A percentile compares a stretch with the other conserved stretches of the same genome.
Conservation (phyloP, 2,888 invertebrate species). For the Pollenia angustigena region DNA sequence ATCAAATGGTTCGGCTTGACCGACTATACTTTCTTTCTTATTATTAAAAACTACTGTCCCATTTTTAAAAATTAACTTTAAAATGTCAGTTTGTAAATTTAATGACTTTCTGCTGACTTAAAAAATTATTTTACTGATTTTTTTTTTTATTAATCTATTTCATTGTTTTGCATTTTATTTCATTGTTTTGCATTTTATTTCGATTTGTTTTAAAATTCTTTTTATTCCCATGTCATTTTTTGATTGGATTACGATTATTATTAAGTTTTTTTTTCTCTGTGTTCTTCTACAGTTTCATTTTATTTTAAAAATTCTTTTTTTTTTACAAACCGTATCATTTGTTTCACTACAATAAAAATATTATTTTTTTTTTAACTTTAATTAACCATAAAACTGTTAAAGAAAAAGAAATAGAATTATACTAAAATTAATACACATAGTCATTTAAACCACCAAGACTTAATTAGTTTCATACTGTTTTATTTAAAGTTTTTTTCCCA, state of each 20-base stretch:
- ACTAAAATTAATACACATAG: not conserved
- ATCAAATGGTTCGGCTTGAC: too few species aligned
- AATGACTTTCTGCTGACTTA: too few species aligned
- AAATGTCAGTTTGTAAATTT: too few species aligned
- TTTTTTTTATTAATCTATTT: too few species aligned
- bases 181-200: too few species aligned
- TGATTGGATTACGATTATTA: not conserved
- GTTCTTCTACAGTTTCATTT: not conserved
- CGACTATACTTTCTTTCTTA: too few species aligned
- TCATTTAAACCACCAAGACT: not conserved
- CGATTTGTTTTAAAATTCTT: not conserved
- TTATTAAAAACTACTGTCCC: too few species aligned
- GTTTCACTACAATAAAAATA: too few species aligned
- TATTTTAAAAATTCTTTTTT: not conserved
- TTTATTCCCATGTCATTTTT: conserved; percentile 10
- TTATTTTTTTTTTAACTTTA: not conserved
- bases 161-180: too few species aligned
- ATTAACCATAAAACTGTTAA: conserved; percentile 27
- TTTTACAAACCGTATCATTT: too few species aligned
- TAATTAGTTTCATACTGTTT: conserved; percentile 2
- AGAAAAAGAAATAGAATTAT: conserved; percentile 11
- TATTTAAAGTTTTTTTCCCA: conserved; percentile 11
- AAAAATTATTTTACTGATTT: too few species aligned
- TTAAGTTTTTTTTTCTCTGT: not conserved
- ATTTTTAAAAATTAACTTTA: too few species aligned